A percentile compares a stretch with the other conserved stretches of the same genome.
phyloP scores from a whole-genome alignment of 2,113 vertebrate species.

The Onychorhynchus coronatus region DNA sequence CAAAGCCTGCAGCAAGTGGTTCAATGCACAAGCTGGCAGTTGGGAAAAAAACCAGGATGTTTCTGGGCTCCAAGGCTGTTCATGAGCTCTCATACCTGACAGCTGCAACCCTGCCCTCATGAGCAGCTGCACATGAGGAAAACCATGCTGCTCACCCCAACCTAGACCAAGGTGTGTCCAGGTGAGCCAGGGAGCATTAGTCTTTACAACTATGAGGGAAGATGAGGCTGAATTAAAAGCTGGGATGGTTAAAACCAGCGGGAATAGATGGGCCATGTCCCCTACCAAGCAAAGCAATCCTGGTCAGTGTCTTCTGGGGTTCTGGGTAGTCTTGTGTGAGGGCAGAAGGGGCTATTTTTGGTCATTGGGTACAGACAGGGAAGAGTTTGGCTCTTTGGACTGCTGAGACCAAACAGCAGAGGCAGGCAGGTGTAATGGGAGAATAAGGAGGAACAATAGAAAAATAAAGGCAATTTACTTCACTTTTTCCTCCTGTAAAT shows the following conservation, averaged over 20 bases:
- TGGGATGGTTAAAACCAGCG: not conserved
- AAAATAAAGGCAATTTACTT: not conserved
- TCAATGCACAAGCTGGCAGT: not conserved
- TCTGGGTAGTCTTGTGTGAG: rapidly evolving
- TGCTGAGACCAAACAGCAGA: not conserved
- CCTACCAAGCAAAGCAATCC: not conserved
- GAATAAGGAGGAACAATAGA: not conserved
- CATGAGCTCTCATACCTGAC: not conserved
- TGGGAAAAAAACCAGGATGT: no score
- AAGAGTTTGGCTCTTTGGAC: not conserved
- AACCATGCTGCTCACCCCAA: rapidly evolving
- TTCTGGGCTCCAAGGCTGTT: not conserved
- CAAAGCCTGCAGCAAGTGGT: not conserved
- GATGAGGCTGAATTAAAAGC: not conserved
- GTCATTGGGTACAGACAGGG: not conserved
- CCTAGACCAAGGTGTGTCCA: not conserved
- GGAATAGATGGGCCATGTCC: not conserved
- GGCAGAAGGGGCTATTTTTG: not conserved
- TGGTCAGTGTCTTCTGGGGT: not conserved
- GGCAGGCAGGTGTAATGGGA: no score
- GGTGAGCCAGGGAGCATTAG: not conserved
- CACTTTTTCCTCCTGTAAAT: not conserved
- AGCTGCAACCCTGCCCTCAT: not conserved
- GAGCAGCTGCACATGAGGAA: not conserved
- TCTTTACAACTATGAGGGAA: not conserved